phyloP scores from a whole-genome alignment of 2,888 invertebrate genomes.

The Eulithis prunata region DNA sequence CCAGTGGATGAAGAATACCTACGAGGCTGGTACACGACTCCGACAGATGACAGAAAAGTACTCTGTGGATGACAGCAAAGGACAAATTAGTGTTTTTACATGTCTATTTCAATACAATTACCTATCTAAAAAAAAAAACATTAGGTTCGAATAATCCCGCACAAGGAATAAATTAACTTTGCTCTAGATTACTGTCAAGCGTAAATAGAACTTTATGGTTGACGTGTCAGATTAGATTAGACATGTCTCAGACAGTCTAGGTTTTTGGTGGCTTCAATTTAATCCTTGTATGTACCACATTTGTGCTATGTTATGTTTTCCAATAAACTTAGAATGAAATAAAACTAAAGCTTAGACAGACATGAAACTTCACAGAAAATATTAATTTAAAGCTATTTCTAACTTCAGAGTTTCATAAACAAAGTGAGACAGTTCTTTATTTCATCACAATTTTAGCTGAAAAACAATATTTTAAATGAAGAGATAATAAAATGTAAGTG shows the following conservation, averaged over 20 bases:
- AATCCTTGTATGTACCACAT: neutral
- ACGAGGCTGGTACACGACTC: too few relatives aligned
- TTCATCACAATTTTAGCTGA: neutral
- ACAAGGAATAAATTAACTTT: constrained; percentile 16
- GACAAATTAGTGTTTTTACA: neutral
- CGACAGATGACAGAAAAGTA: too few relatives aligned
- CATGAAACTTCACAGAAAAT: too few relatives aligned
- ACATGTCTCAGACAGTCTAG: constrained; percentile 8
- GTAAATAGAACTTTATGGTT: neutral
- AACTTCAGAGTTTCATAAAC: neutral
- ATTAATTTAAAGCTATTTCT: neutral
- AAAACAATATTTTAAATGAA: neutral
- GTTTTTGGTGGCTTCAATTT: constrained; percentile 2
- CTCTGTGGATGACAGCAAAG: too few relatives aligned
- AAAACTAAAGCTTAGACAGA: too few relatives aligned
- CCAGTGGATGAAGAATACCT: too few relatives aligned
- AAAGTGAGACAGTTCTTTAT: neutral
- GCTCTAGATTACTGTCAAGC: constrained; percentile 13
- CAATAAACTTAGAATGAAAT: too few relatives aligned
- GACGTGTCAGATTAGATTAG: constrained; percentile 22
- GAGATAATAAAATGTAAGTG: neutral
- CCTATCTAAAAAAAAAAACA: constrained; percentile 20
- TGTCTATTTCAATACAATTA: constrained; percentile 6
- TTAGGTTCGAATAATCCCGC: constrained; percentile 15
- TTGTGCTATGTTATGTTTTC: too few relatives aligned